Evolutionary conservation across 2,113 vertebrate genomes (phyloP).

Genomic region (Bufo gargarizans): DNA sequence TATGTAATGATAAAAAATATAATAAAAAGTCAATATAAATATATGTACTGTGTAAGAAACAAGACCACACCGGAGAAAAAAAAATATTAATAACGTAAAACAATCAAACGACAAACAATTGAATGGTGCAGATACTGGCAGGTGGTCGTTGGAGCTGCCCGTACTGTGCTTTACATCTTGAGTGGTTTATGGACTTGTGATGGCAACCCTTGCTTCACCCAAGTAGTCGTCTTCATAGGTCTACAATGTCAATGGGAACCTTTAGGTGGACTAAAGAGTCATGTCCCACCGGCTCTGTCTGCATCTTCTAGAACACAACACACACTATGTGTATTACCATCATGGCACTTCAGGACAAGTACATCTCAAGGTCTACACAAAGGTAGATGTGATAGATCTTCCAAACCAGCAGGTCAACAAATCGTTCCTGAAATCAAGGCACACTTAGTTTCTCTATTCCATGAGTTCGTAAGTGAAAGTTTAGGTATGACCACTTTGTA

Average conservation of each 20-base stretch:
- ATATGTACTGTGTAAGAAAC: neutral
- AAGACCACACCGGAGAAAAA: neutral
- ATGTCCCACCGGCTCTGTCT: neutral
- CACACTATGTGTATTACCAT: neutral
- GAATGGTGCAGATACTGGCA: neutral
- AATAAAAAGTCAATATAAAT: neutral
- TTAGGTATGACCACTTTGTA: conserved; percentile 23
- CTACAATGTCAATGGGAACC: neutral
- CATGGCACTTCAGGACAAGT: neutral
- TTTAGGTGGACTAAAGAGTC: neutral
- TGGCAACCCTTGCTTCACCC: neutral
- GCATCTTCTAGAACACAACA: neutral
- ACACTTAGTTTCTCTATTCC: conserved; percentile 36
- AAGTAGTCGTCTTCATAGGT: neutral
- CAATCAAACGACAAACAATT: neutral
- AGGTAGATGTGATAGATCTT: neutral
- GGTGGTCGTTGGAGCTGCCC: neutral
- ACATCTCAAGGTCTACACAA: neutral
- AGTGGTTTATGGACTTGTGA: neutral
- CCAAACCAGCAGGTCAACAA: neutral
- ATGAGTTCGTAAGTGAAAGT: conserved; percentile 30
- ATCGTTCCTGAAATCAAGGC: neutral
- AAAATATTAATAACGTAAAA: neutral
- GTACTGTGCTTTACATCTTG: neutral
- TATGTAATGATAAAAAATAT: neutral